Evolutionary conservation across 1,140 invertebrate genomes (phyloP), one percentile per base, ranked within the genome.

Genomic region (Cecropterus lyciades): DNA sequence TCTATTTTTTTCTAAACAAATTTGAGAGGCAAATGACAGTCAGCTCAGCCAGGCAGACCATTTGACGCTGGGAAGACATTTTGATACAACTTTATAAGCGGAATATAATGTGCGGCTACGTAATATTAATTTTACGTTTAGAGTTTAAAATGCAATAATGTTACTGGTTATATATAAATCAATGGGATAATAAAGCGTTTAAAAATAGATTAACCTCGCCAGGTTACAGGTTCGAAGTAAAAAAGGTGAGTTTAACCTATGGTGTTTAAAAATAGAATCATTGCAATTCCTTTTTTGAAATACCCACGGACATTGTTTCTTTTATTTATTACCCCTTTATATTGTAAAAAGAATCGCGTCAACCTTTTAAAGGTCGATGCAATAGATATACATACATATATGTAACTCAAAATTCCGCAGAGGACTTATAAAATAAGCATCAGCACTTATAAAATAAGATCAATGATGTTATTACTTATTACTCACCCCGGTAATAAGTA

Each of bases 1-100:
- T 60, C 24, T 14, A 48, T 48, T 60, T 60, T 57, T 60, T 60
- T 27, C 13, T 56, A 56, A 40, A 55, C 30, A 55, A 55, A 37
- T 27, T 46, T 45, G 51, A 33, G 20, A 59, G 42, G 43, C 42
- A 59, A 46, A 59, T 33, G 56, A 27, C 53, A 30, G 27, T 30
- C 27, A 57, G 14, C 33, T 42, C 37, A 57, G 40, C 53, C 40
- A 13, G 53, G n/a, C 40, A 57, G 55, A 40, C 51, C 51, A 55
- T 55, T 37, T 40, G 49, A 46, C 15, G 16, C 45, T 46, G 15
- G 51, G 27, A 30, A n/a, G 16, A 13, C 24, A 27, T 46, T 46
- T 46, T 20, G 45, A 20, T 15, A 17, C 0, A 46, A 46, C 16
- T 46, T 46, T 20, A 46, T 46, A 46, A 46, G 16, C 15, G 45